Evolutionary conservation across 92 coral and sea anemone species (phyloP).

Genomic region (Epizoanthus ramosus): DNA sequence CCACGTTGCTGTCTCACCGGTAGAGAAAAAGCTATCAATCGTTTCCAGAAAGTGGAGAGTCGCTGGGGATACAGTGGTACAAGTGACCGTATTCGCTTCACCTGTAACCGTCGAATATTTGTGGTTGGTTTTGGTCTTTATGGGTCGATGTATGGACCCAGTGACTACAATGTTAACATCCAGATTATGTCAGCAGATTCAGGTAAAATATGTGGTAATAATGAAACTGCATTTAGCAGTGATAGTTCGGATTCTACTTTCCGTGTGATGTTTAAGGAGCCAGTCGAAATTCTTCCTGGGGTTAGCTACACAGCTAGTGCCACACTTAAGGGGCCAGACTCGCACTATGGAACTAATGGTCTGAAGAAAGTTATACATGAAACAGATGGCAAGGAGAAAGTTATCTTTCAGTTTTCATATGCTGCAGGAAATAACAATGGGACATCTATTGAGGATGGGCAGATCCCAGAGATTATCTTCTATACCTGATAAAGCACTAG

Average conservation of each 20-base stretch:
- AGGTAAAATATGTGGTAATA: conserved; percentile 78
- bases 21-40: conserved; percentile 81
- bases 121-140: conserved; percentile 95
- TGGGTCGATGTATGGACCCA: conserved; percentile 97
- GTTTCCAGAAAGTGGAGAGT: conserved; percentile 91
- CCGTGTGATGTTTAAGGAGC: conserved; percentile 97
- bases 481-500: conserved; percentile 68
- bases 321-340: conserved; percentile 93
- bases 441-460: conserved; percentile 97
- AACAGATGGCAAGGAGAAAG: conserved; percentile 79
- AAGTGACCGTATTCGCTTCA: conserved; percentile 95
- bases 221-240: conserved; percentile 96
- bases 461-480: conserved; percentile 94
- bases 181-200: conserved; percentile 82
- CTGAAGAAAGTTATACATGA: conserved; percentile 84
- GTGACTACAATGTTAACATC: conserved; percentile 92
- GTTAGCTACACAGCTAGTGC: conserved; percentile 89
- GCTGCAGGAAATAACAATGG: conserved; percentile 98
- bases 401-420: conserved; percentile 88
- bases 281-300: conserved; percentile 80
- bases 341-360: conserved; percentile 96
- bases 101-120: conserved; percentile 82
- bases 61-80: conserved; percentile 99
- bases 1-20: conserved; percentile 97
- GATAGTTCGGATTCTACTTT: conserved; percentile 89